Conservation (phyloP, 2,888 invertebrate genomes). For the Craniophora ligustri region DNA sequence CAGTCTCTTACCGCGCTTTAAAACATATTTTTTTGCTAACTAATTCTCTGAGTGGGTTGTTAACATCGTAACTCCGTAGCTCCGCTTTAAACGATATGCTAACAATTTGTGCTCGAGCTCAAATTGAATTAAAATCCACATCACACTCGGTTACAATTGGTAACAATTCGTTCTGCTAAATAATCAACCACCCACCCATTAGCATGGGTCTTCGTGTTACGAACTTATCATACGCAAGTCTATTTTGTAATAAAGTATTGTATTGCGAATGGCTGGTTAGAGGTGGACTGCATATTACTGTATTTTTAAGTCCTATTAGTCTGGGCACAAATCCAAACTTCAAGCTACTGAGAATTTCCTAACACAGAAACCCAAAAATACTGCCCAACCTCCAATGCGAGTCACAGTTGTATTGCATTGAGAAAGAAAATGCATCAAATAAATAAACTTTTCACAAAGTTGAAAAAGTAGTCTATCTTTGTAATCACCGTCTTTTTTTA, state of each 20-base stretch:
- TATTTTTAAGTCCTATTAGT: not conserved
- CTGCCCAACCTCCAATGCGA: too few relatives aligned
- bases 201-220: not conserved
- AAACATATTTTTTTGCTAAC: constrained; percentile 12
- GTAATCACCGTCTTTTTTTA: too few relatives aligned
- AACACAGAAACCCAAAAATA: too few relatives aligned
- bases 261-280: not conserved
- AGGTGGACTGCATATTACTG: not conserved
- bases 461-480: too few relatives aligned
- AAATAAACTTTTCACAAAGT: too few relatives aligned
- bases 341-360: too few relatives aligned
- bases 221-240: not conserved
- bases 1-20: too few relatives aligned
- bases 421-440: too few relatives aligned
- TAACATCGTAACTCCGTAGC: not conserved
- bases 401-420: too few relatives aligned
- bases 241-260: not conserved
- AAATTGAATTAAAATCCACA: constrained; percentile 26
- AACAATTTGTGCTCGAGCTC: not conserved
- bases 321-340: not conserved
- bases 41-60: not conserved
- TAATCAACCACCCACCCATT: constrained; percentile 8
- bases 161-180: constrained; percentile 29
- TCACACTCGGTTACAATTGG: constrained; percentile 5
- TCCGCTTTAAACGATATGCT: constrained; percentile 12